phyloP scores from a whole-genome alignment of 2,797 vertebrate genomes.

The Rhyacichthys aspro region DNA sequence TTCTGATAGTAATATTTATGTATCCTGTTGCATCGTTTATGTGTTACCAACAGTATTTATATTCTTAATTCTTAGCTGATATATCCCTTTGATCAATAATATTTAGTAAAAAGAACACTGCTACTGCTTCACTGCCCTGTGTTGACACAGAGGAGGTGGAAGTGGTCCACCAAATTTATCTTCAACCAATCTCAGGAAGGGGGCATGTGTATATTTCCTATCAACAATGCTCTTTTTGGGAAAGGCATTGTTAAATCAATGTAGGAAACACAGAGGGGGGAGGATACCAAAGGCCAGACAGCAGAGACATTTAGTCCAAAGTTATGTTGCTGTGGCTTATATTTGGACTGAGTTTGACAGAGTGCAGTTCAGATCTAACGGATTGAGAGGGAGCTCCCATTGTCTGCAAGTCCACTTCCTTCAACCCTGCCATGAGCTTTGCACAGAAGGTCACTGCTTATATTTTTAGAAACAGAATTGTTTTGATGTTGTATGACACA shows the following conservation, averaged over 20 bases:
- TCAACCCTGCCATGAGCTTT: constrained; percentile 49
- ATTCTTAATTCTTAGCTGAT: too few species aligned
- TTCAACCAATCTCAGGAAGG: constrained; percentile 59
- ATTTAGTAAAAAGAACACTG: too few species aligned
- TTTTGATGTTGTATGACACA: constrained; percentile 3
- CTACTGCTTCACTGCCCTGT: constrained; percentile 12
- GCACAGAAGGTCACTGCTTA: constrained; percentile 50
- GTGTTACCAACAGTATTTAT: too few species aligned
- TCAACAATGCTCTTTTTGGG: constrained; percentile 30
- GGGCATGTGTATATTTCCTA: constrained; percentile 68
- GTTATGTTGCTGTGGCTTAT: constrained; percentile 5
- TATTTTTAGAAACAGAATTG: neutral
- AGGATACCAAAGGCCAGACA: constrained; percentile 12
- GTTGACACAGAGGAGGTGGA: constrained; percentile 36
- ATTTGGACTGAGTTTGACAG: constrained; percentile 13
- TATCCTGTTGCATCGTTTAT: too few species aligned
- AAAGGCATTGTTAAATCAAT: constrained; percentile 58
- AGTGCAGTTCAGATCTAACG: constrained; percentile 13
- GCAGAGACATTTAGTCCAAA: constrained; percentile 6
- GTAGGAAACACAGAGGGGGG: constrained; percentile 23
- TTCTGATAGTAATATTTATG: too few species aligned
- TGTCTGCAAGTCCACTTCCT: constrained; percentile 3
- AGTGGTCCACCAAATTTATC: constrained; percentile 18
- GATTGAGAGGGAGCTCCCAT: constrained; percentile 12
- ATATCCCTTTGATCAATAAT: too few species aligned